Percentiles rank a stretch among this genome's conserved stretches.
Conservation (phyloP, 2,113 vertebrate species). For the Falco punctatus region DNA sequence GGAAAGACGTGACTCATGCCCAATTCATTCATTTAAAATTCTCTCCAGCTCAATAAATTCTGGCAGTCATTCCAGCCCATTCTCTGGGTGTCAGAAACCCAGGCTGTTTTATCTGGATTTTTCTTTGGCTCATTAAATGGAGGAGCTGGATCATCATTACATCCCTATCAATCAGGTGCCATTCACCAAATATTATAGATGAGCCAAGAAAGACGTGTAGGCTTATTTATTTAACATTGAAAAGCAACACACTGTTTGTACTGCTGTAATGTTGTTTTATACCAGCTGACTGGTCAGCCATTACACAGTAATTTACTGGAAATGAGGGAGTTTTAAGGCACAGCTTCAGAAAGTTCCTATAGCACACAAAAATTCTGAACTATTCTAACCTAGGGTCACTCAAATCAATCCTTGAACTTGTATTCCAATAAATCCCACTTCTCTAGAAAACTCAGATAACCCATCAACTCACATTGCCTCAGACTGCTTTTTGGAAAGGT, state of each 20-base stretch:
- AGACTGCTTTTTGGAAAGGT: background rate
- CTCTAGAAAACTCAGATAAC: background rate
- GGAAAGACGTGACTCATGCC: slow-evolving; percentile 36
- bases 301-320: background rate
- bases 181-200: background rate
- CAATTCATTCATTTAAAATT: slow-evolving; percentile 42
- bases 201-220: background rate
- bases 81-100: slow-evolving; percentile 13
- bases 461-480: background rate
- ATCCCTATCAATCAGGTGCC: slow-evolving; percentile 11
- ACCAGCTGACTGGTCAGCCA: background rate
- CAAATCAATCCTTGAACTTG: background rate
- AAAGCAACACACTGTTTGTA: background rate
- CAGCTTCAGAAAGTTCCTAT: background rate
- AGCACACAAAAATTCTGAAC: background rate
- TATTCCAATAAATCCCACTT: background rate
- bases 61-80: slow-evolving; percentile 7
- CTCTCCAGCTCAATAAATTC: slow-evolving; percentile 45
- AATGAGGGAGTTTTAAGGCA: background rate
- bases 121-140: background rate
- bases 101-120: slow-evolving; percentile 17
- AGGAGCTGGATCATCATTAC: background rate
- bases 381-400: background rate
- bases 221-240: background rate
- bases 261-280: background rate